These are phyloP conservation scores for Mastomys natalensis DNA, from an alignment of 2,113 vertebrate species.

Conservation along the genomic window DNA sequence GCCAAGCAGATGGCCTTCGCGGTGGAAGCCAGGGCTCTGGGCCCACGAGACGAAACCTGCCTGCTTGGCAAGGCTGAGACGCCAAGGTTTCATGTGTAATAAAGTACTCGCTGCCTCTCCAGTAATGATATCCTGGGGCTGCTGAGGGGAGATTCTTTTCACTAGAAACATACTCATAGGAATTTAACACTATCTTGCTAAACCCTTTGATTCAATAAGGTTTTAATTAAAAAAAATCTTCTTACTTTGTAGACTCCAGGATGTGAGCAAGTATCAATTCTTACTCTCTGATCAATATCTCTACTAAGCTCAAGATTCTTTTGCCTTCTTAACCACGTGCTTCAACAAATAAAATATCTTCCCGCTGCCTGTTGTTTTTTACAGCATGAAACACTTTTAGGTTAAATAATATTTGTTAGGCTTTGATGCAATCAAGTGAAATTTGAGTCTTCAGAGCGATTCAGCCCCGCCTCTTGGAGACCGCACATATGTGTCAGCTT, in stretches of 20 bases:
- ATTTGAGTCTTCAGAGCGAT: conserved; percentile 76
- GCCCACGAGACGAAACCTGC: conserved; percentile 72
- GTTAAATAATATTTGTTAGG: conserved; percentile 77
- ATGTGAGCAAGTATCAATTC: conserved; percentile 46
- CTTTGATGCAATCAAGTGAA: conserved; percentile 73
- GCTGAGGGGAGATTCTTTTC: conserved; percentile 72
- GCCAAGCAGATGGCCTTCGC: conserved; percentile 20
- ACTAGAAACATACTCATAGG: conserved; percentile 73
- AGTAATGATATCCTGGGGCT: conserved; percentile 78
- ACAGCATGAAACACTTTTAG: conserved; percentile 67
- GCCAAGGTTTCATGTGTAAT: conserved; percentile 75
- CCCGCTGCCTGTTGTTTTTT: conserved; percentile 47
- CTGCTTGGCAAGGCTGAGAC: conserved; percentile 63
- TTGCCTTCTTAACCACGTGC: conserved; percentile 70
- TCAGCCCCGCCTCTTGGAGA: conserved; percentile 71
- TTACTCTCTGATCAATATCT: conserved; percentile 58
- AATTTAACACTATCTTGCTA: conserved; percentile 67
- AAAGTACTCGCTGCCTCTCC: conserved; percentile 70
- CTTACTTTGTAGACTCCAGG: not conserved
- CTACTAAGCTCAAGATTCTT: conserved; percentile 56
- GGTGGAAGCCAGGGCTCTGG: conserved; percentile 65
- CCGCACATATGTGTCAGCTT: conserved; percentile 57
- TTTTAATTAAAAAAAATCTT: conserved; percentile 17
- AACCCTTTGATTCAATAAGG: conserved; percentile 70
- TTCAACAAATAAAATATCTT: conserved; percentile 66